Evolutionary conservation across 2,888 invertebrate genomes (phyloP), one percentile per base, ranked within the genome.

Genomic region (Nudaria mundana): DNA sequence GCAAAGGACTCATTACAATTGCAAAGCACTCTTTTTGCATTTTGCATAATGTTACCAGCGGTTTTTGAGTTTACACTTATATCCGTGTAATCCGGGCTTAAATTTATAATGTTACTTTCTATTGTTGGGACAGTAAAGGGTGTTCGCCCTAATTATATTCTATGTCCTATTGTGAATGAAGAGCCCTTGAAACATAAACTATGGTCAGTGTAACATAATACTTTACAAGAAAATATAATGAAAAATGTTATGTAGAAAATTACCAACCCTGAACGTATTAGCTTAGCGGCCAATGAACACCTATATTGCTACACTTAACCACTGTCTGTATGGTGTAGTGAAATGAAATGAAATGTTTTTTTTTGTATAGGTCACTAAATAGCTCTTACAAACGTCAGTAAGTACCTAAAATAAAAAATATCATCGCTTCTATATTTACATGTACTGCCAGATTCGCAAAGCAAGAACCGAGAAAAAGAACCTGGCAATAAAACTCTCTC

Each of bases 181-280:
- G 62, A 60, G 63, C 72, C 71, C 76, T 76, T 56, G 53, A 69
- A 66, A 64, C 52, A 63, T 63, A 59, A 52, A 52, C 31, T 48
- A 62, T 71, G 81, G 83, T 82, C 84, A 82, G 62, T 63, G 77
- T 71, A 79, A 82, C 67, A 64, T 66, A 70, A 81, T 72, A 78
- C 74, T 65, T 56, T 49, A 32, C 33, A 15, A 35, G 14, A 6
- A 32, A 37, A 11, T 28, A 15, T n/a, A 25, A 30, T 25, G 31
- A 29, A 28, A 37, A 16, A 32, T 11, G 22, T 40, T 18, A 31
- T 12, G 3, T 3, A 30, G 20, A 5, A 5, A n/a, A n/a, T n/a
- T n/a, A 20, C 20, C 2, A 26, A 29, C 29, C 28, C 16, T 3
- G 12, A 34, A 34, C 6, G 15, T 16, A 33, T 7, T 31, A 13